Conservation (phyloP, 2,797 vertebrate genomes). For the Crenichthys baileyi region DNA sequence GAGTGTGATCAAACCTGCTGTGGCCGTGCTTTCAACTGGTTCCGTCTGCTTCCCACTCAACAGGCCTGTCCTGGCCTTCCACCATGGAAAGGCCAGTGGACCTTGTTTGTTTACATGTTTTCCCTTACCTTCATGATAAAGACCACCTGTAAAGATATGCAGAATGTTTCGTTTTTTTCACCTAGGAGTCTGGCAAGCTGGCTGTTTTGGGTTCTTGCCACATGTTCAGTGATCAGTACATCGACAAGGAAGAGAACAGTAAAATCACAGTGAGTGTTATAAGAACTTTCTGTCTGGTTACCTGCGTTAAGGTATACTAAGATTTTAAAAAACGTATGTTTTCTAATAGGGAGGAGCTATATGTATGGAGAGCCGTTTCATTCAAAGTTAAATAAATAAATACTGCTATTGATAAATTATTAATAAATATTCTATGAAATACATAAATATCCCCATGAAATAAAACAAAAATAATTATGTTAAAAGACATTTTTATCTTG, state of each 20-base stretch:
- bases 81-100: slow-evolving; percentile 85
- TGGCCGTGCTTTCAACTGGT: slow-evolving; percentile 92
- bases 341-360: background rate
- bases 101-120: background rate
- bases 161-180: slow-evolving; percentile 13
- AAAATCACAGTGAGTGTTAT: slow-evolving; percentile 89
- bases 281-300: background rate
- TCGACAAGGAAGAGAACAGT: slow-evolving; percentile 97
- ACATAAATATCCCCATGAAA: too few species aligned
- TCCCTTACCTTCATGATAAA: background rate
- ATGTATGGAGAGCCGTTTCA: too few species aligned
- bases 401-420: too few species aligned
- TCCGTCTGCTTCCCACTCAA: slow-evolving; percentile 96
- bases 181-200: slow-evolving; percentile 89
- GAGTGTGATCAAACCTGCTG: slow-evolving; percentile 93
- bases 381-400: too few species aligned
- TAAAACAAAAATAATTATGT: too few species aligned
- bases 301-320: background rate
- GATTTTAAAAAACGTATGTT: background rate
- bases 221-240: slow-evolving; percentile 97
- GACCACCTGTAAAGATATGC: background rate
- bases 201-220: slow-evolving; percentile 94
- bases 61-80: slow-evolving; percentile 92
- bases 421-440: too few species aligned
- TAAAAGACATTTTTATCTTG: too few species aligned